Evolutionary conservation across 2,113 vertebrate species (phyloP), one percentile per base, ranked within the genome.

Genomic region (Cryptotis parvus): DNA sequence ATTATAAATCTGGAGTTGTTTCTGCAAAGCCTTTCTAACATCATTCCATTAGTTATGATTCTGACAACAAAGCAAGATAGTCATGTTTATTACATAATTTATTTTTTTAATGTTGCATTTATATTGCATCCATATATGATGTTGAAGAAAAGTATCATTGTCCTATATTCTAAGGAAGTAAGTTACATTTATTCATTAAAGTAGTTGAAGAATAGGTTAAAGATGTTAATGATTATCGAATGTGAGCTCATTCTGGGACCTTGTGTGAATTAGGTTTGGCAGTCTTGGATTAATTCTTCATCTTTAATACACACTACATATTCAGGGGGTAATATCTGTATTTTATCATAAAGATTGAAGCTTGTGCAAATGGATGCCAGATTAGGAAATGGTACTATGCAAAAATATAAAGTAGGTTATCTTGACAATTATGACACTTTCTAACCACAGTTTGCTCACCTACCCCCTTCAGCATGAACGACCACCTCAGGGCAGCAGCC

Each of bases 1-100:
- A 96, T 96, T 85, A 95, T 87, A 94, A 95, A 96, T 95, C 73
- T 95, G 89, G 58, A 68, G 49, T 16, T 69, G 26, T 66, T 96
- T 97, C 33, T 65, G 45, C 89, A 76, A 43, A 55, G 27, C 87
- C 72, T 97, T 95, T 96, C 90, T 29, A 77, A 49, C 2, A 39
- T 68, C 10, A 29, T 95, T 94, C 87, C 33, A 9, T 94, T 96
- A 95, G 43, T 86, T 96, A 74, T 33, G 33, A 49, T 87, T 95
- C 90, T 96, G 70, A 94, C 81, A 95, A 80, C 75, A 93, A 22
- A 96, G 79, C 49, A 95, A 94, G 27, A 33, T 4, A 90, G 80
- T 5, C 80, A 20, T 77, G 41, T 96, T 96, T 96, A 75, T 91
- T 88, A 45, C 26, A 33, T 8, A 72, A 89, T 39, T 94, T 94